phyloP scores from a whole-genome alignment of 2,888 invertebrate genomes.

The Hetaerina titia region DNA sequence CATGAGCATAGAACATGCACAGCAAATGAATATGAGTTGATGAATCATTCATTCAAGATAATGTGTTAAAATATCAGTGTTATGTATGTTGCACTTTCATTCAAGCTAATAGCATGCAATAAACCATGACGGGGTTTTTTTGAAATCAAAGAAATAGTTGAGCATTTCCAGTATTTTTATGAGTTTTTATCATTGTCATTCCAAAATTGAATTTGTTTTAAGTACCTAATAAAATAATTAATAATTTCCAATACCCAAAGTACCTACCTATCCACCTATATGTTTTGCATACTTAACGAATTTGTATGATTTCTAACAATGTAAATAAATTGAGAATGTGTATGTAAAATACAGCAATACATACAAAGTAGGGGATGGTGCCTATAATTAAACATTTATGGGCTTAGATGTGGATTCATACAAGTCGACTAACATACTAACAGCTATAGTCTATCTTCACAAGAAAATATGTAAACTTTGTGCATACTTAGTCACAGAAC shows the following conservation, averaged over 20 bases:
- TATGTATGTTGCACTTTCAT: slow-evolving; percentile 59
- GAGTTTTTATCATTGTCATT: slow-evolving; percentile 33
- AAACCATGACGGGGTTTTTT: slow-evolving; percentile 26
- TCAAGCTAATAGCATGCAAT: slow-evolving; percentile 49
- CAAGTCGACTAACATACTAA: slow-evolving; percentile 58
- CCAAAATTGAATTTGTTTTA: neutral
- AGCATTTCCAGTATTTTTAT: neutral
- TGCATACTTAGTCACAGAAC: slow-evolving; percentile 55
- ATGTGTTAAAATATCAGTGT: slow-evolving; percentile 27
- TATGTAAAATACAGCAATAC: slow-evolving; percentile 66
- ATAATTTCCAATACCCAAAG: slow-evolving; percentile 1
- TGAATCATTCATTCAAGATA: slow-evolving; percentile 47
- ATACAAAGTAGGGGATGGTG: slow-evolving; percentile 57
- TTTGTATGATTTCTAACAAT: slow-evolving; percentile 56
- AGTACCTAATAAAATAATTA: neutral
- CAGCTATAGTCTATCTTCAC: slow-evolving; percentile 67
- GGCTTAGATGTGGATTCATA: slow-evolving; percentile 60
- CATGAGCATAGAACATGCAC: slow-evolving; percentile 53
- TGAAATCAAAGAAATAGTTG: neutral
- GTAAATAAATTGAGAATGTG: slow-evolving; percentile 59
- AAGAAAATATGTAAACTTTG: slow-evolving; percentile 65
- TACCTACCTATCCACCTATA: neutral
- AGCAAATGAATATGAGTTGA: slow-evolving; percentile 49
- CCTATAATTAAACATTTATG: neutral
- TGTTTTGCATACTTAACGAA: slow-evolving; percentile 30